Percentiles rank a stretch among this genome's conserved stretches.
phyloP scores from a whole-genome alignment of 2,888 invertebrate genomes.

The Pterostichus madidus region DNA sequence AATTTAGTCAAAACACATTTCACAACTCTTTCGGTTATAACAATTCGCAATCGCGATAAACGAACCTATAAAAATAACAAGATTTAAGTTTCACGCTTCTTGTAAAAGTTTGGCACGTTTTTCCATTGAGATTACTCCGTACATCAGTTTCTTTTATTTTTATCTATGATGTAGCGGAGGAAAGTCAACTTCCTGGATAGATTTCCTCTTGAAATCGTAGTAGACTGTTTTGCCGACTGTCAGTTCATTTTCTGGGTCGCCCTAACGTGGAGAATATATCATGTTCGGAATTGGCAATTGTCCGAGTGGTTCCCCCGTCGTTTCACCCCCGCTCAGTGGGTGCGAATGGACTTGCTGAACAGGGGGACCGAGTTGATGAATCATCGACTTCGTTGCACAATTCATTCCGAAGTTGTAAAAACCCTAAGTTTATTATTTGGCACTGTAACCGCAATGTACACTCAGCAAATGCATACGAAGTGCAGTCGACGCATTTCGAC shows the following conservation, averaged over 20 bases:
- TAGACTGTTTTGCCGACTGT: slow-evolving; percentile 8
- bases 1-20: slow-evolving; percentile 41
- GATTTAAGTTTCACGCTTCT: slow-evolving; percentile 19
- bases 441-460: slow-evolving; percentile 23
- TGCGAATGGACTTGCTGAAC: slow-evolving; percentile 17
- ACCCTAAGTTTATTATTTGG: slow-evolving; percentile 51
- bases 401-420: slow-evolving; percentile 34
- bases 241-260: slow-evolving; percentile 43
- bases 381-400: slow-evolving; percentile 39
- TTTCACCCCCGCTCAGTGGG: background rate
- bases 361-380: slow-evolving; percentile 44
- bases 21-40: slow-evolving; percentile 16
- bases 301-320: slow-evolving; percentile 19
- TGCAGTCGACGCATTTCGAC: background rate
- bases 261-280: slow-evolving; percentile 33
- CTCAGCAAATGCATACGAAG: slow-evolving; percentile 10
- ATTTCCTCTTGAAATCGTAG: slow-evolving; percentile 21
- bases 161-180: background rate
- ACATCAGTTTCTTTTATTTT: slow-evolving; percentile 32
- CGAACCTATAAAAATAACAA: slow-evolving; percentile 48
- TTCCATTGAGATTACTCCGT: slow-evolving; percentile 10
- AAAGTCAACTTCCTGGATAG: slow-evolving; percentile 2
- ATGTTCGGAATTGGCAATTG: slow-evolving; percentile 53
- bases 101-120: slow-evolving; percentile 32
- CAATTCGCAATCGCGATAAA: slow-evolving; percentile 32